Conservation (phyloP, 2,797 vertebrate genomes). For the Macropodus opercularis region DNA sequence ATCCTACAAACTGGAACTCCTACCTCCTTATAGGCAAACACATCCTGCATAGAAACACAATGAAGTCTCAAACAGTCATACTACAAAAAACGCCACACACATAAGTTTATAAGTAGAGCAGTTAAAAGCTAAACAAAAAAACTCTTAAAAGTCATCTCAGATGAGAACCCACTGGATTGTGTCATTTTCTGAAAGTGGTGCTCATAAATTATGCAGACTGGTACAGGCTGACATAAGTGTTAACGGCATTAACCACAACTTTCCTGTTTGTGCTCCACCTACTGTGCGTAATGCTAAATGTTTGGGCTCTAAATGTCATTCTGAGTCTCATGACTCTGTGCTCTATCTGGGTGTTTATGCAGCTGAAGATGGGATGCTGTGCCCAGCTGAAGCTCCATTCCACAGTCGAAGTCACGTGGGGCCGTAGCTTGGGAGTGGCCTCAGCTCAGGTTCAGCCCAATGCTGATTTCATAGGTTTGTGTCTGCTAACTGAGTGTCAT, state of each 20-base stretch:
- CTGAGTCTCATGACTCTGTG: no score
- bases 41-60: slow-evolving; percentile 85
- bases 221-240: slow-evolving; percentile 34
- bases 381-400: slow-evolving; percentile 55
- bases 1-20: slow-evolving; percentile 90
- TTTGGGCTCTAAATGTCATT: slow-evolving; percentile 29
- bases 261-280: slow-evolving; percentile 56
- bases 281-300: slow-evolving; percentile 44
- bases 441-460: slow-evolving; percentile 64
- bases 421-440: slow-evolving; percentile 45
- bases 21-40: slow-evolving; percentile 95
- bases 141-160: slow-evolving; percentile 11
- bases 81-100: no score
- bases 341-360: slow-evolving; percentile 65
- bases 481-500: slow-evolving; percentile 44
- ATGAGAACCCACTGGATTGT: slow-evolving; percentile 35
- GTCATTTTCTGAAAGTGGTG: slow-evolving; percentile 25
- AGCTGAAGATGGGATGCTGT: slow-evolving; percentile 70
- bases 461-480: slow-evolving; percentile 54
- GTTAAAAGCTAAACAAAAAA: slow-evolving; percentile 1
- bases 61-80: not conserved
- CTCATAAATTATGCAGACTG: slow-evolving; percentile 19
- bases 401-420: slow-evolving; percentile 47
- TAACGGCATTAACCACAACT: slow-evolving; percentile 49
- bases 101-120: no score